Base-by-base conservation (phyloP, 64 coral and sea anemone genomes). In the Catalaphyllia jardinei region DNA sequence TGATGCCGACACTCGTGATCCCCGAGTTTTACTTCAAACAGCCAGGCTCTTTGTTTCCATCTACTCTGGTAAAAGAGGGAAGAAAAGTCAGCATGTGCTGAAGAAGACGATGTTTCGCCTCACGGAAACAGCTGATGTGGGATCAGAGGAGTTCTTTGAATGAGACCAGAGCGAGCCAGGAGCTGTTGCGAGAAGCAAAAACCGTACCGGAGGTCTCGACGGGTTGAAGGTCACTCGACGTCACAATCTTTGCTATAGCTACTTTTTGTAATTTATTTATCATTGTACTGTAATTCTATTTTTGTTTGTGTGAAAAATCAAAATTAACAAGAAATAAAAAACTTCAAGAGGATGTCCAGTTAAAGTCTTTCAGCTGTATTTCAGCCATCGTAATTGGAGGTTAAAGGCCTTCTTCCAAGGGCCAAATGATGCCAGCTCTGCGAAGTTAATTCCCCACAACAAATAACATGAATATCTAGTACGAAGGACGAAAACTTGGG, bases 401-500 rank as follows among this genome's bases (percentile, higher is more conserved):
- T 46, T 31, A 7, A 2, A 83, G 0, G 0, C 29, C 14, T 29
- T 91, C 1, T 82, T 90, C 39, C 78, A 90, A 64, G 16, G 78
- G 33, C 78, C 88, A 31, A 82, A 60, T 39, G 67, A 60, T 57
- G 0, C 1, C 20, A n/a, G n/a, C n/a, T n/a, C n/a, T 17, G 33
- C 64, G 6, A 91, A 83, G 67, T 83, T 91, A 64, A 74, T 52
- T 60, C 20, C n/a, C 79, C 18, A 83, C 18, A 65, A 72, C 67
- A 3, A 39, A 57, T 51, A 52, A 29, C 20, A 39, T 91, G 1
- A 3, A 35, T 35, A 35, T 35, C 12, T 83, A 64, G 89, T 91
- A 31, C 62, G 78, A 91, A 9, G 8, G 14, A 20, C 22, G 28
- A 29, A 18, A 31, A 7, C n/a, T 91, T 16, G 67, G 89, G 62